Evolutionary conservation across 2,797 vertebrate species (phyloP).

Genomic region (Hemibagrus guttatus): DNA sequence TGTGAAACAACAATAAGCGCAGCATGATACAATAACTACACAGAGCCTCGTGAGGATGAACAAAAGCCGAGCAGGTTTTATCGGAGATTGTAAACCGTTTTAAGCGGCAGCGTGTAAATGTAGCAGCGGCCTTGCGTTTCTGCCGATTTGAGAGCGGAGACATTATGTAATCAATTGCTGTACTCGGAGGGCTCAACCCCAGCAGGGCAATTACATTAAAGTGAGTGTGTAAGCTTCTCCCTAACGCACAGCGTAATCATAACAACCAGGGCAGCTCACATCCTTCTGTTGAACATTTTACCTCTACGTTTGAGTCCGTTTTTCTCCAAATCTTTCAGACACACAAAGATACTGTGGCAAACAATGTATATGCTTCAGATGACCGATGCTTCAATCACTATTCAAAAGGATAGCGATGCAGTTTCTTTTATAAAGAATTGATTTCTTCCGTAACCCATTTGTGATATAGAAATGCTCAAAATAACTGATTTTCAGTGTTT

Average conservation of each 20-base stretch:
- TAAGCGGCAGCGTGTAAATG: not conserved
- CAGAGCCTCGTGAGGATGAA: no score
- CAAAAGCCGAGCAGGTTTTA: not conserved
- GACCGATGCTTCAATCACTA: not conserved
- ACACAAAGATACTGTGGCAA: not conserved
- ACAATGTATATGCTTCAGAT: no score
- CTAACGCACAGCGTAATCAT: not conserved
- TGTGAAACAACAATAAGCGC: not conserved
- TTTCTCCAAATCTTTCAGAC: not conserved
- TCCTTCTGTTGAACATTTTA: not conserved
- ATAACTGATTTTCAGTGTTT: not conserved
- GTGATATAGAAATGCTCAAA: not conserved
- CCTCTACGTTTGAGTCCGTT: not conserved
- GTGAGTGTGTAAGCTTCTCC: not conserved
- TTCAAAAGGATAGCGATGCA: no score
- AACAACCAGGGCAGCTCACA: not conserved
- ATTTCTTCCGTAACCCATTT: not conserved
- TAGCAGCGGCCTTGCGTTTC: not conserved
- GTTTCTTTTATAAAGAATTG: not conserved
- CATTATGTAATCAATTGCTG: constrained; percentile 18
- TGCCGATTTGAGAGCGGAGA: not conserved
- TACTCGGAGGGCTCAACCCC: constrained; percentile 3
- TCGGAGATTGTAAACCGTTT: not conserved
- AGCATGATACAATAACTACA: not conserved
- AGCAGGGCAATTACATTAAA: constrained; percentile 23